Evolutionary conservation across 2,113 vertebrate species (phyloP).

Genomic region (Okapia johnstoni): DNA sequence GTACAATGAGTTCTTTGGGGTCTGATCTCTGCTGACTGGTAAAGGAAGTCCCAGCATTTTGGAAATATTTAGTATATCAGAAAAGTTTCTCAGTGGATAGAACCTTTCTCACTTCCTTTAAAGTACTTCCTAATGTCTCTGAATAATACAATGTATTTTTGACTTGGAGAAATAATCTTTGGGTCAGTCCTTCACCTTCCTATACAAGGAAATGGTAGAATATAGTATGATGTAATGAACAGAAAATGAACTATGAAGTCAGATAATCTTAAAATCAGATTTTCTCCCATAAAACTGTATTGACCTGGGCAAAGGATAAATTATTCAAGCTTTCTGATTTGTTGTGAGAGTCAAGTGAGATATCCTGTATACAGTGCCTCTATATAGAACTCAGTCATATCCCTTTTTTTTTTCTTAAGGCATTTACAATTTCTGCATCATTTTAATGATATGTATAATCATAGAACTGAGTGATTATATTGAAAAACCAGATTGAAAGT

Average conservation of each 20-base stretch:
- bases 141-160: background rate
- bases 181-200: background rate
- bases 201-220: background rate
- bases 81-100: conserved; percentile 51
- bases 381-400: background rate
- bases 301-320: background rate
- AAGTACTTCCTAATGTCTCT: conserved; percentile 39
- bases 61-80: conserved; percentile 57
- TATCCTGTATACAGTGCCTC: background rate
- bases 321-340: background rate
- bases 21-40: conserved; percentile 34
- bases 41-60: conserved; percentile 54
- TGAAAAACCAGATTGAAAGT: background rate
- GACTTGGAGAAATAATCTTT: background rate
- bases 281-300: background rate
- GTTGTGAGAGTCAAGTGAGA: background rate
- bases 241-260: background rate
- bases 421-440: background rate
- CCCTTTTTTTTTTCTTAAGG: background rate
- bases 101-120: conserved; percentile 62
- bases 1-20: background rate
- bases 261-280: background rate
- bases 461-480: background rate
- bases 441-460: background rate
- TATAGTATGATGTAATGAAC: background rate